Percentiles rank a stretch among this genome's conserved stretches.
Evolutionary conservation across 2,797 vertebrate species (phyloP).

Genomic region (Todus mexicanus): DNA sequence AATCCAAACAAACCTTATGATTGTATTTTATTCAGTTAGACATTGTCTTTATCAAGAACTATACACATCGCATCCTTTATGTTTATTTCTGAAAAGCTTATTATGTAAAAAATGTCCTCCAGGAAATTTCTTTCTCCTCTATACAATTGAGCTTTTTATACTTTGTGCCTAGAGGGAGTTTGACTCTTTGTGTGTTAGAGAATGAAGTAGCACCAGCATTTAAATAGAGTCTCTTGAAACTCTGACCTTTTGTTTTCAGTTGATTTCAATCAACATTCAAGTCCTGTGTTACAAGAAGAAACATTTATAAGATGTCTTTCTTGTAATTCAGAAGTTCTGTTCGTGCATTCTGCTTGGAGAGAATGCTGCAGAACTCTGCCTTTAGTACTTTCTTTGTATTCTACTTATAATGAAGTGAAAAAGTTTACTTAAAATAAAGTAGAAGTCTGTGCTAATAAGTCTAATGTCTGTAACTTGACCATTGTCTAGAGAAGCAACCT

Average conservation of each 20-base stretch:
- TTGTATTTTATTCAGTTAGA: neutral
- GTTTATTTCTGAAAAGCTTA: conserved; percentile 32
- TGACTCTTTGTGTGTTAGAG: conserved; percentile 50
- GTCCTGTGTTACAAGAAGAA: conserved; percentile 49
- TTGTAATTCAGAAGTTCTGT: conserved; percentile 22
- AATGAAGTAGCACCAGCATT: conserved; percentile 57
- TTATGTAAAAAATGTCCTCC: conserved; percentile 36
- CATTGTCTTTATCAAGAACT: neutral
- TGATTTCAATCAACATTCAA: conserved; percentile 60
- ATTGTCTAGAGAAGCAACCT: neutral
- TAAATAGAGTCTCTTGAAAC: conserved; percentile 58
- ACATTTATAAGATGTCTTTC: conserved; percentile 24
- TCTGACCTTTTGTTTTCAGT: conserved; percentile 50
- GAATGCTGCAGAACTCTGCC: neutral
- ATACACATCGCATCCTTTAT: neutral
- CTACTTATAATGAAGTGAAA: neutral
- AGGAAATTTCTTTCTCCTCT: conserved; percentile 46
- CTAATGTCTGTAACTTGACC: neutral
- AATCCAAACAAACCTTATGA: neutral
- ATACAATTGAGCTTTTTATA: conserved; percentile 46
- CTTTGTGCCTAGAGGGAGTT: conserved; percentile 39
- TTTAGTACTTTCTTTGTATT: neutral
- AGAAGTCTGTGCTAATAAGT: neutral
- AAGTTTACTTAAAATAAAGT: neutral
- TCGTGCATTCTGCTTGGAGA: neutral